Percentiles rank a stretch among this genome's conserved stretches.
phyloP scores from a whole-genome alignment of 53 echinoderm and acorn worm genomes.

The Arbacia lixula region DNA sequence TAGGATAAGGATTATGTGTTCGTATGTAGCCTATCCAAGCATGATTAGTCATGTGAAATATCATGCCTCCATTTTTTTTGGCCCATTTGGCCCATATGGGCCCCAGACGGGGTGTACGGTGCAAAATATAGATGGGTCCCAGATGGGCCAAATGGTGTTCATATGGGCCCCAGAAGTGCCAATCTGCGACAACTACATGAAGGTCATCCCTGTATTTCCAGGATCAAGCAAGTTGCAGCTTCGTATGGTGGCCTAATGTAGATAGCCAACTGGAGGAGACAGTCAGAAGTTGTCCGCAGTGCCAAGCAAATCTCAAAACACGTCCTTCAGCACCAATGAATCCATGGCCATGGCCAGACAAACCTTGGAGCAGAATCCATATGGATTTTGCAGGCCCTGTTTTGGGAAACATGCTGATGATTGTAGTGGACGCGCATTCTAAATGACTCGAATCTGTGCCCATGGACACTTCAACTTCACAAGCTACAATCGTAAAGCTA shows the following conservation, averaged over 20 bases:
- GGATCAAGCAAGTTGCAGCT: conserved; percentile 56
- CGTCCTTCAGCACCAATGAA: conserved; percentile 43
- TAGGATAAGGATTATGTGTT: too few relatives aligned
- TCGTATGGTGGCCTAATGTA: conserved; percentile 51
- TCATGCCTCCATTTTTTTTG: too few relatives aligned
- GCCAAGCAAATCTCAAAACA: conserved; percentile 13
- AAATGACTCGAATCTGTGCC: conserved; percentile 50
- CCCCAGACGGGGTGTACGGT: too few relatives aligned
- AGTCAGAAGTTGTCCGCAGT: conserved; percentile 13
- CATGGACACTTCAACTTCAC: conserved; percentile 53
- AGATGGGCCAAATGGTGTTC: too few relatives aligned
- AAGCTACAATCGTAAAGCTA: conserved; percentile 16
- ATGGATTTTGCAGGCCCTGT: conserved; percentile 38
- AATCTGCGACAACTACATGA: conserved; percentile 58
- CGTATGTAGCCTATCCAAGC: too few relatives aligned
- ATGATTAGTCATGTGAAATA: too few relatives aligned
- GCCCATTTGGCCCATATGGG: too few relatives aligned
- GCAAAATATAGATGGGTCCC: too few relatives aligned
- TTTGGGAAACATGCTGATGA: neutral
- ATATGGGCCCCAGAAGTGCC: too few relatives aligned
- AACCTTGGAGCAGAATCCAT: conserved; percentile 50
- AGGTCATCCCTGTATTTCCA: conserved; percentile 42
- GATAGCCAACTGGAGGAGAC: conserved; percentile 37
- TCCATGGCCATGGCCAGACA: conserved; percentile 49
- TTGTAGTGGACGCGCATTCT: conserved; percentile 50